Evolutionary conservation across 1,140 invertebrate species (phyloP).

Genomic region (Pseudomyrmex sp.): DNA sequence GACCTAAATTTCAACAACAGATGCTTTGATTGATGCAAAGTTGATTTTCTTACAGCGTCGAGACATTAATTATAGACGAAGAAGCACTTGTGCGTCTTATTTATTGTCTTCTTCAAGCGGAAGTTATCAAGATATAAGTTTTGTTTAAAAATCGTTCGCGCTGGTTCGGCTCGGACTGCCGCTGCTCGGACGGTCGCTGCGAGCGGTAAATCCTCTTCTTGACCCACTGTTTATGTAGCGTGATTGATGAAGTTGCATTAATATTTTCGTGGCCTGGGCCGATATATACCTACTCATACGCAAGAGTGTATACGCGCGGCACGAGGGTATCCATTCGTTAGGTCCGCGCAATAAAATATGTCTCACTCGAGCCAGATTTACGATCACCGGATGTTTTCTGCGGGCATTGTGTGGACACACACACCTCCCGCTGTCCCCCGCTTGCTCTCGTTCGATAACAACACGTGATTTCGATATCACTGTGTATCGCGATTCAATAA

Average conservation of each 20-base stretch:
- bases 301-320: conserved; percentile 23
- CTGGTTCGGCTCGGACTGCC: conserved; percentile 9
- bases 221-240: conserved; percentile 72
- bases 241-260: conserved; percentile 76
- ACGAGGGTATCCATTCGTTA: conserved; percentile 62
- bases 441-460: conserved; percentile 15
- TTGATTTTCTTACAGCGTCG: neutral
- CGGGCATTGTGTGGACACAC: conserved; percentile 27
- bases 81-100: neutral
- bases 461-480: conserved; percentile 4
- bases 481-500: neutral
- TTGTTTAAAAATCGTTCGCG: conserved; percentile 39
- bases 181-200: conserved; percentile 31
- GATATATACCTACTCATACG: neutral
- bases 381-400: conserved; percentile 52
- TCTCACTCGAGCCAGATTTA: conserved; percentile 69
- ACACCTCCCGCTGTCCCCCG: conserved; percentile 39
- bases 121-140: conserved; percentile 20
- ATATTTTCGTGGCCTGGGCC: conserved; percentile 66
- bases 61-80: neutral
- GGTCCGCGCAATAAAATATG: conserved; percentile 69
- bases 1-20: neutral
- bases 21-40: conserved; percentile 4
- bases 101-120: neutral
- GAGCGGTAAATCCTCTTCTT: conserved; percentile 70